These are phyloP conservation scores for Drosophila pseudoobscura DNA, from an alignment of 1,140 invertebrate species.

Conservation along the genomic window DNA sequence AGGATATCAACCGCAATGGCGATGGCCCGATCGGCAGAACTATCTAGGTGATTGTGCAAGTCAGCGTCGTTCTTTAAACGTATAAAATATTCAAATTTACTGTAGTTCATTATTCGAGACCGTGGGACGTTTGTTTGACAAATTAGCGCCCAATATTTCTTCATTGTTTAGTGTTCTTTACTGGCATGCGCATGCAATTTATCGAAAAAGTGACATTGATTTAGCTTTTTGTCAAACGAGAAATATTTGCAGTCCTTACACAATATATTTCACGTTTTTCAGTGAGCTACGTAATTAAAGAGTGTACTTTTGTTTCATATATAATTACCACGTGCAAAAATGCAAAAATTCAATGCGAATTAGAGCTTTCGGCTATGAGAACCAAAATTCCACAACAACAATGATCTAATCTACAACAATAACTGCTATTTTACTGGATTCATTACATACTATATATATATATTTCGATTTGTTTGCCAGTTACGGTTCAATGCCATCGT, in stretches of 20 bases:
- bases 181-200: constrained; percentile 40
- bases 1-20: neutral
- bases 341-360: constrained; percentile 64
- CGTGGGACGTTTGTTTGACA: neutral
- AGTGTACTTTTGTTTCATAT: constrained; percentile 13
- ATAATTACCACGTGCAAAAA: constrained; percentile 73
- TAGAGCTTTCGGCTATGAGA: constrained; percentile 51
- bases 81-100: constrained; percentile 18
- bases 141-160: constrained; percentile 11
- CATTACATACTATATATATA: constrained; percentile 44
- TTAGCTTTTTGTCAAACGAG: constrained; percentile 20
- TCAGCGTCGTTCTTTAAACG: constrained; percentile 10
- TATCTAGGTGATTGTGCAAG: constrained; percentile 38
- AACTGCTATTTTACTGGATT: constrained; percentile 41
- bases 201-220: constrained; percentile 37
- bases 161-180: constrained; percentile 22
- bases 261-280: constrained; percentile 18
- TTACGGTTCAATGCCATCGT: constrained; percentile 70
- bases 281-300: constrained; percentile 45
- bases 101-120: constrained; percentile 21
- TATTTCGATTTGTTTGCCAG: constrained; percentile 42
- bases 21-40: constrained; percentile 1
- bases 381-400: constrained; percentile 39
- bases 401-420: constrained; percentile 39
- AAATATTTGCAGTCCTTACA: constrained; percentile 14